A percentile compares a stretch with the other conserved stretches of the same genome.
Conservation (phyloP, 2,113 vertebrate genomes). For the Gambusia holbrooki region DNA sequence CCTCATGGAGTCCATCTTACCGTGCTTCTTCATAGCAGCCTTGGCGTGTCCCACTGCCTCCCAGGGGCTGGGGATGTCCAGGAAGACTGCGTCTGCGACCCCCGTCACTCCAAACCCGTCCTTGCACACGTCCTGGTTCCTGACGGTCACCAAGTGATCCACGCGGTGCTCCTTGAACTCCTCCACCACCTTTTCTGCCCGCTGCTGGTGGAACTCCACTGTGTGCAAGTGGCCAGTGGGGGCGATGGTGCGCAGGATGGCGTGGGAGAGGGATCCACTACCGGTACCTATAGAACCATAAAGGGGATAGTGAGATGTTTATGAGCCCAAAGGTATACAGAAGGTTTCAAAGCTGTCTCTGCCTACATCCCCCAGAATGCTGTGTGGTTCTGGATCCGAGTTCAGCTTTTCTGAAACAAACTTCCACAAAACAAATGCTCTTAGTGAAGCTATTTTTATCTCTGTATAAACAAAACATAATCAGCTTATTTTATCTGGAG, state of each 20-base stretch:
- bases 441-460: too few species aligned
- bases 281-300: conserved; percentile 85
- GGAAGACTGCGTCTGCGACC: conserved; percentile 91
- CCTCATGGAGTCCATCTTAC: conserved; percentile 65
- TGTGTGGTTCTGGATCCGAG: too few species aligned
- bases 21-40: conserved; percentile 87
- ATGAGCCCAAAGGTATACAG: neutral
- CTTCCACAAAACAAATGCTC: too few species aligned
- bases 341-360: too few species aligned
- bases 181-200: conserved; percentile 87
- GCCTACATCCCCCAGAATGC: too few species aligned
- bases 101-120: conserved; percentile 90
- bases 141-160: conserved; percentile 90
- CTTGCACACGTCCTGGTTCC: conserved; percentile 94
- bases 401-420: too few species aligned
- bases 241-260: conserved; percentile 92
- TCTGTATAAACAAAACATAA: neutral
- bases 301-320: neutral
- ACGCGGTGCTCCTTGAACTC: conserved; percentile 92
- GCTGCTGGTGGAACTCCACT: conserved; percentile 95
- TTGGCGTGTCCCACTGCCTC: conserved; percentile 93
- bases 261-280: conserved; percentile 95
- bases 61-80: conserved; percentile 97
- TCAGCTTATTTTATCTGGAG: too few species aligned
- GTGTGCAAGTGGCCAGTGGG: conserved; percentile 95